These are phyloP conservation scores for Cantharis rufa DNA, from an alignment of 2,888 invertebrate species.

Conservation along the genomic window DNA sequence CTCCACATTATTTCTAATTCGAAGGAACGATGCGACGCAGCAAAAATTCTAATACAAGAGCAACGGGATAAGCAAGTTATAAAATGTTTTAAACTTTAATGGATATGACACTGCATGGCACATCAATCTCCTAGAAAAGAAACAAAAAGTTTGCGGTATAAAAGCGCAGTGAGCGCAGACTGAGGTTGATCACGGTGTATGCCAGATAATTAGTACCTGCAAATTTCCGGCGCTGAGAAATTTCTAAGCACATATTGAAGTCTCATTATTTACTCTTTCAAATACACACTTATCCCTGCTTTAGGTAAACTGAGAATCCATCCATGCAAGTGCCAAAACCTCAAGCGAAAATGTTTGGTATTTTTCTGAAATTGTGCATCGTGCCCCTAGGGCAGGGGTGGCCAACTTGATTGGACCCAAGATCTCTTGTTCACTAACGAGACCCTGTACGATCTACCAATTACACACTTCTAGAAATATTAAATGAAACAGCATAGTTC, in stretches of 20 bases:
- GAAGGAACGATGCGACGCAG: neutral
- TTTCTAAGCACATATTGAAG: neutral
- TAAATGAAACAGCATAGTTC: no score
- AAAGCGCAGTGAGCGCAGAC: neutral
- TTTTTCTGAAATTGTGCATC: no score
- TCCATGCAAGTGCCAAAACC: neutral
- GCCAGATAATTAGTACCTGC: neutral
- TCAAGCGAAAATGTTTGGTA: neutral
- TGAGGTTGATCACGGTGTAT: neutral
- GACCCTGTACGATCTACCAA: no score
- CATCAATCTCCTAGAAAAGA: neutral
- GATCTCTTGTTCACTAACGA: no score
- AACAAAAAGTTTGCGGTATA: neutral
- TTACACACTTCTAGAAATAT: no score
- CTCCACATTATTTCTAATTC: neutral
- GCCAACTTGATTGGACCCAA: no score
- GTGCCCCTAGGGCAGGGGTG: no score
- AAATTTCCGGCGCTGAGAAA: neutral
- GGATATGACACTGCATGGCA: neutral
- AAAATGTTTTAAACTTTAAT: neutral
- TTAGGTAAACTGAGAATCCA: neutral
- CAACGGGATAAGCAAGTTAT: neutral
- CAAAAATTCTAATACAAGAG: neutral
- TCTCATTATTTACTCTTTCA: neutral
- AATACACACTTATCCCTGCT: neutral